Evolutionary conservation across 2,888 invertebrate species (phyloP).

Genomic region (Rotaria magnacalcarata): DNA sequence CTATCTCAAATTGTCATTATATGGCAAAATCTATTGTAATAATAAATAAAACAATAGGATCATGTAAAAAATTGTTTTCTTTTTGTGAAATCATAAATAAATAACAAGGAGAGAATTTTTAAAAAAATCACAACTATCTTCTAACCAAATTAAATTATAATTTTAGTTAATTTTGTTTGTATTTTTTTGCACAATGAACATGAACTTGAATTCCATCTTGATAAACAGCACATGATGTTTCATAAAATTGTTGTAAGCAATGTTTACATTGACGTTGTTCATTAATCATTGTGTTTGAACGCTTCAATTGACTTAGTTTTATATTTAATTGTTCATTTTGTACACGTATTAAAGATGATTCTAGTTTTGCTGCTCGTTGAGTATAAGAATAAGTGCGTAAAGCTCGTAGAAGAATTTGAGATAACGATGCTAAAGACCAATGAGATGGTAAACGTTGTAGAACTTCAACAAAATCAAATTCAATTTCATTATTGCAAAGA

Average conservation of each 20-base stretch:
- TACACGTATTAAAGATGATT: conserved; percentile 5
- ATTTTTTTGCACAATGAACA: conserved; percentile 24
- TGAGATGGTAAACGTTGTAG: conserved; percentile 11
- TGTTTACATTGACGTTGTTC: not conserved
- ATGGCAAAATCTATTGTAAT: too few species aligned
- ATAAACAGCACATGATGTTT: conserved; percentile 12
- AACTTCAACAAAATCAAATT: conserved; percentile 35
- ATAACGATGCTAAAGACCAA: not conserved
- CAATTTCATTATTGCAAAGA: conserved; percentile 11
- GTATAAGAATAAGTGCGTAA: not conserved
- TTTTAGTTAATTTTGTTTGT: not conserved
- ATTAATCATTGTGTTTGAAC: not conserved
- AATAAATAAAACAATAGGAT: too few species aligned
- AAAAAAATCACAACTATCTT: not conserved
- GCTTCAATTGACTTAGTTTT: not conserved
- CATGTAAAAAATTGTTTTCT: not conserved
- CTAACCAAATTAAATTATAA: not conserved
- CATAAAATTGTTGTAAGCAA: conserved; percentile 18
- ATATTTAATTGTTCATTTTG: not conserved
- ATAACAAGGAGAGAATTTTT: not conserved
- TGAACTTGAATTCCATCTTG: not conserved
- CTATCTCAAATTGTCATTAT: too few species aligned
- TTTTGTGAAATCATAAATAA: not conserved
- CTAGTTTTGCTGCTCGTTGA: conserved; percentile 1
- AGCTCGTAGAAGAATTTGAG: not conserved